Percentiles rank a stretch among this genome's conserved stretches.
Evolutionary conservation across 1,140 invertebrate genomes (phyloP).

Genomic region (Sinonovacula constricta): DNA sequence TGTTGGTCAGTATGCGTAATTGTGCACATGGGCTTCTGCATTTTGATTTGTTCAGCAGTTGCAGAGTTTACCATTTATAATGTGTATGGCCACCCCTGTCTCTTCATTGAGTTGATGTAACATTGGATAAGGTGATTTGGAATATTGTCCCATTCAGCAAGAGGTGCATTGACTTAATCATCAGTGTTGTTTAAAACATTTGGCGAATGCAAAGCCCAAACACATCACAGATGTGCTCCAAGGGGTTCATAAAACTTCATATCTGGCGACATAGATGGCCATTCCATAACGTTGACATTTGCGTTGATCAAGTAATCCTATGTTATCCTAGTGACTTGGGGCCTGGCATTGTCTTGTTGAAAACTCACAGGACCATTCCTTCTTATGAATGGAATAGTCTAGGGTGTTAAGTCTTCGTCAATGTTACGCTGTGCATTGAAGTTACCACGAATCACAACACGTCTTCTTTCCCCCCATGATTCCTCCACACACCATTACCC

Average conservation of each 20-base stretch:
- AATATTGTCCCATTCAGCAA: constrained; percentile 8
- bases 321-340: not conserved
- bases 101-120: constrained; percentile 11
- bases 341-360: constrained; percentile 7
- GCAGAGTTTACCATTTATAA: too few species aligned
- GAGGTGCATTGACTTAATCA: constrained; percentile 4
- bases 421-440: too few species aligned
- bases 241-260: constrained; percentile 9
- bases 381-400: too few species aligned
- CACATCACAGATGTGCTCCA: not conserved
- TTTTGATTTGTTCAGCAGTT: too few species aligned
- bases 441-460: not conserved
- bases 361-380: too few species aligned
- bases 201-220: not conserved
- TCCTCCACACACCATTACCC: constrained; percentile 14
- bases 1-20: too few species aligned
- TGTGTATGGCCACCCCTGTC: constrained; percentile 21
- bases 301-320: not conserved
- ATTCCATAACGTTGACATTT: constrained; percentile 5
- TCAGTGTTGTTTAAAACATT: not conserved
- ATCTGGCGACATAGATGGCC: not conserved
- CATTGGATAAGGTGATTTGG: constrained; percentile 11
- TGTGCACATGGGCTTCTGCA: too few species aligned
- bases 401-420: too few species aligned
- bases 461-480: constrained; percentile 5